Base-by-base conservation (phyloP, 2,797 vertebrate species). In the Pseudomugil tenellus region DNA sequence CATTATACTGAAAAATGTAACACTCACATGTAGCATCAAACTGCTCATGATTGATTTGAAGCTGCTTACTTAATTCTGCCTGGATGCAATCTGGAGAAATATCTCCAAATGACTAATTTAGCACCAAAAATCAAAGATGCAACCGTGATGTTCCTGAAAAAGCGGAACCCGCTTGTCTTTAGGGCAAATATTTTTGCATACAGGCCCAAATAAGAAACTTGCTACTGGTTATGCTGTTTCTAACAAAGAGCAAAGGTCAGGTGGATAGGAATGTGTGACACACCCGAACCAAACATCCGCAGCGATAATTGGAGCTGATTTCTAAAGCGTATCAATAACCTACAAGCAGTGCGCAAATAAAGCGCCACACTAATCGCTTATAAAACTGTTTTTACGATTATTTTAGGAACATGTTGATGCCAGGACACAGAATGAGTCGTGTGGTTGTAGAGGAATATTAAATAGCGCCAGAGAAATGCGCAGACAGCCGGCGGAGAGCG, bases 161-260 rank as follows among this genome's bases (percentile, higher is more conserved):
- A 43, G 17, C 39, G 19, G 39, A 32, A 43, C 25, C 31, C 21
- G 26, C 21, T 13, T 52, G 23, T 17, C 25, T 1, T 54, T 60
- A 10, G 28, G 0, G 29, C 19, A 4, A 54, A 10, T 54, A 8
- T 12, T 32, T 26, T 31, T 29, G 53, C 16, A 7, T 23, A n/a
- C 10, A 43, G 35, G 56, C 28, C 11, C n/a, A 17, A 26, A 43
- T 72, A 25, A 32, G 37, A 69, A 57, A 28, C 34, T 56, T 14
- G 16, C 6, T 6, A 12, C 28, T 37, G 56, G 6, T 25, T 43
- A n/a, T 2, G 23, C 9, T 53, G 0, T 21, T 31, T 32, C 29
- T 32, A 43, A 43, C 1, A 3, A 41, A 53, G 52, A 67, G 37
- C 43, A 72, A 60, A 66, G 65, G 63, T 77, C 61, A 52, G 41